Evolutionary conservation across 2,113 vertebrate species (phyloP).

Genomic region (Gila orcuttii): DNA sequence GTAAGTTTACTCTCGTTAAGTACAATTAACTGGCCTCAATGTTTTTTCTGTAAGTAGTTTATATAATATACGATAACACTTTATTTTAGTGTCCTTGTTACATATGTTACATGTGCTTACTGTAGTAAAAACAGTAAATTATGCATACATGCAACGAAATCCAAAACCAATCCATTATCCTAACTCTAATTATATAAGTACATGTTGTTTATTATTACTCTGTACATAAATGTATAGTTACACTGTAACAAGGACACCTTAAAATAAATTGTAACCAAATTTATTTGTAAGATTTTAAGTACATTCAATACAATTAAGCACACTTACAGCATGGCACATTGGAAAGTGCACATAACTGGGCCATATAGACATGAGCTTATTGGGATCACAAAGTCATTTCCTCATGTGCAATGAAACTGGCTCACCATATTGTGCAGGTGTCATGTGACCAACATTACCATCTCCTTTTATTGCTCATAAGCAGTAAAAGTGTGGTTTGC

Average conservation of each 20-base stretch:
- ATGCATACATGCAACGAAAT: too few relatives aligned
- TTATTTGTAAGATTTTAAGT: background rate
- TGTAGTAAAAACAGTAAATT: too few relatives aligned
- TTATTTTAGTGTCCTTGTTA: too few relatives aligned
- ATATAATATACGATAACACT: too few relatives aligned
- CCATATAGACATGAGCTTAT: background rate
- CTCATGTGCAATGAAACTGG: background rate
- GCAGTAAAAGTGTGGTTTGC: background rate
- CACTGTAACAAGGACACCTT: too few relatives aligned
- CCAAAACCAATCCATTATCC: too few relatives aligned
- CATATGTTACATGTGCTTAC: too few relatives aligned
- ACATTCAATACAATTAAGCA: background rate
- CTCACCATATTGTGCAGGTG: background rate
- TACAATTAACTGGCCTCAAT: background rate
- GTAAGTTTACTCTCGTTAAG: background rate
- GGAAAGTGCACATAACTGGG: background rate
- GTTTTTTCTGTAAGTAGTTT: too few relatives aligned
- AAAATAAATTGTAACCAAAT: too few relatives aligned
- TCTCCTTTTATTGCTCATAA: slow-evolving; percentile 18
- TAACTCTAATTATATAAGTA: too few relatives aligned
- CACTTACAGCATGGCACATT: background rate
- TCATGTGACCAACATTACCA: slow-evolving; percentile 6
- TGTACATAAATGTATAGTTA: too few relatives aligned
- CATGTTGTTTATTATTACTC: too few relatives aligned
- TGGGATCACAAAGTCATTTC: background rate